A percentile compares a stretch with the other conserved stretches of the same genome.
Evolutionary conservation across 2,797 vertebrate species (phyloP).

Genomic region (Rhinella marina): DNA sequence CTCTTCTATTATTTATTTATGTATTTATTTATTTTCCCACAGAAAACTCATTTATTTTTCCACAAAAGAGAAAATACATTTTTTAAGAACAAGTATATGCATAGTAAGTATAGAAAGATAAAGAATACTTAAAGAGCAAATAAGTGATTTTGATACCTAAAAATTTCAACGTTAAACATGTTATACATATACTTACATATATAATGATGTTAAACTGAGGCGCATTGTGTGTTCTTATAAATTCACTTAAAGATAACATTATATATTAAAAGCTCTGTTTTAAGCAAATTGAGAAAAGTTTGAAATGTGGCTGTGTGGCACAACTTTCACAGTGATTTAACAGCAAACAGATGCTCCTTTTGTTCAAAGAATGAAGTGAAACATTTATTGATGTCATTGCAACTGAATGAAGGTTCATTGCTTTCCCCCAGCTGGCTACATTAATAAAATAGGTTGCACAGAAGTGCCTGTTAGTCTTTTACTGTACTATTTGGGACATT

Average conservation of each 20-base stretch:
- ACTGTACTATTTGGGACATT: constrained; percentile 16
- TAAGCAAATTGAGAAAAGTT: neutral
- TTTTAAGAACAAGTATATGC: neutral
- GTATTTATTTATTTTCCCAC: no score
- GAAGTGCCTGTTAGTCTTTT: constrained; percentile 23
- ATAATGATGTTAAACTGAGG: neutral
- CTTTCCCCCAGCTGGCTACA: constrained; percentile 27
- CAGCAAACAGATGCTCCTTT: constrained; percentile 22
- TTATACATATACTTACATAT: neutral
- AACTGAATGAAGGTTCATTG: constrained; percentile 27
- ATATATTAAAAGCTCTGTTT: neutral
- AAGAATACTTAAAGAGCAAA: neutral
- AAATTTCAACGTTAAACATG: neutral
- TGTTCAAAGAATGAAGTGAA: constrained; percentile 20
- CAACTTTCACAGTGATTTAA: constrained; percentile 28
- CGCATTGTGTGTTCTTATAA: neutral
- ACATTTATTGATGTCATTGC: constrained; percentile 30
- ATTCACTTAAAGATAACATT: neutral
- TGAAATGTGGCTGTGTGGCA: neutral
- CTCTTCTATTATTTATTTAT: no score
- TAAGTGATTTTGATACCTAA: neutral
- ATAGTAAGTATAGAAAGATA: neutral
- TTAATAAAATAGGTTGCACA: constrained; percentile 30
- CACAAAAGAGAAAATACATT: neutral
- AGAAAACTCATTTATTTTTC: neutral